Percentiles rank a stretch among this genome's conserved stretches.
These are phyloP conservation scores for Marmota monax DNA, from an alignment of 2,113 vertebrate species.

Conservation along the genomic window DNA sequence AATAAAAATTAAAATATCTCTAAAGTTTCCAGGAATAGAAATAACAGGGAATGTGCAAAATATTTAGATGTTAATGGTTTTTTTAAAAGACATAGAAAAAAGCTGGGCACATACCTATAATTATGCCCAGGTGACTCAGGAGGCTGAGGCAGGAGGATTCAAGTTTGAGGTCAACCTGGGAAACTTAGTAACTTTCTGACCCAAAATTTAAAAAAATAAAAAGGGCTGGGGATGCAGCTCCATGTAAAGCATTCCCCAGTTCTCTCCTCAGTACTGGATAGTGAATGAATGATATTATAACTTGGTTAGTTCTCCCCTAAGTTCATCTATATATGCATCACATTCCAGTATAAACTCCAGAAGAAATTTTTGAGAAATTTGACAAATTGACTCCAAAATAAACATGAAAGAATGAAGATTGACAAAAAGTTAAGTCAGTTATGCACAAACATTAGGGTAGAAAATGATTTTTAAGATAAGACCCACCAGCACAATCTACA, in stretches of 20 bases:
- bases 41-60: not conserved
- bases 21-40: slow-evolving; percentile 15
- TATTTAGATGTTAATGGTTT: not conserved
- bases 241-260: too few species aligned
- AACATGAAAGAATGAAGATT: not conserved
- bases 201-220: too few species aligned
- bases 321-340: not conserved
- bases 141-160: too few species aligned
- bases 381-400: not conserved
- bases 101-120: too few species aligned
- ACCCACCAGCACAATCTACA: not conserved
- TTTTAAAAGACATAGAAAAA: not conserved
- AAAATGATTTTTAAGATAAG: not conserved
- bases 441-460: not conserved
- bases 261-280: not conserved
- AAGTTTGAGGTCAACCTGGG: too few species aligned
- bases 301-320: not conserved
- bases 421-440: not conserved
- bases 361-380: not conserved
- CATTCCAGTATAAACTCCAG: not conserved
- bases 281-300: slow-evolving; percentile 20
- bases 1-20: not conserved
- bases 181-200: too few species aligned
- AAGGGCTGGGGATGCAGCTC: too few species aligned
- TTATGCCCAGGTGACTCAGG: too few species aligned